Base-by-base conservation (phyloP, 1,140 invertebrate genomes). In the Myzus persicae region DNA sequence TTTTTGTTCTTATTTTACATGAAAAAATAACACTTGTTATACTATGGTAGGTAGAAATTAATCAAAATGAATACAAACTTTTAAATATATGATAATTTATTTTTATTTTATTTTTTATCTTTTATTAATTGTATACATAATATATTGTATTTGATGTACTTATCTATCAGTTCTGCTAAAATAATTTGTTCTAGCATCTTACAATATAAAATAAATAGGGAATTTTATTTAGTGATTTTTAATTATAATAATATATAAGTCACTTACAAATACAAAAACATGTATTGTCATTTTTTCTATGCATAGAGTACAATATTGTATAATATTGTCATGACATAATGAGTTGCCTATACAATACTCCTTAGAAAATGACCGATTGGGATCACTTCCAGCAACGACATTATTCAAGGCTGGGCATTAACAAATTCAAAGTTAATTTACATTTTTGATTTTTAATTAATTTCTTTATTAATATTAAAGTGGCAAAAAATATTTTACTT, bases 151-250 rank as follows among this genome's bases (percentile, higher is more conserved):
- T 22, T 51, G 20, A 20, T 87, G 5, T 82, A 38, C 26, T 48
- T 46, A 46, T 18, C 31, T 89, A 89, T 89, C 87, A 89, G 87
- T 89, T 89, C 87, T 89, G 87, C 87, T 89, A 54, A 89, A 89
- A 54, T 40, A 54, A 9, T 40, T 24, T 67, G 2, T 67, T 89
- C 51, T 11, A 89, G n/a, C 36, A 89, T 54, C 24, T 89, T 26
- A 51, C 11, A 54, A 89, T 40, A 40, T 89, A 89, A 46, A 54
- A 54, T 38, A 36, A 38, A 89, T 31, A 67, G 3, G 31, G 59
- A n/a, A 67, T n/a, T 67, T 67, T 5, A 67, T 67, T n/a, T 67
- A 0, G 14, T n/a, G 2, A 18, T 51, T 51, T 46, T 51, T 51
- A 51, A 51, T 51, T 51, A 51, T 51, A 51, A 51, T 51, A 51